A percentile compares a stretch with the other conserved stretches of the same genome.
Conservation (phyloP, 2,797 vertebrate species). For the Cossypha polioptera region DNA sequence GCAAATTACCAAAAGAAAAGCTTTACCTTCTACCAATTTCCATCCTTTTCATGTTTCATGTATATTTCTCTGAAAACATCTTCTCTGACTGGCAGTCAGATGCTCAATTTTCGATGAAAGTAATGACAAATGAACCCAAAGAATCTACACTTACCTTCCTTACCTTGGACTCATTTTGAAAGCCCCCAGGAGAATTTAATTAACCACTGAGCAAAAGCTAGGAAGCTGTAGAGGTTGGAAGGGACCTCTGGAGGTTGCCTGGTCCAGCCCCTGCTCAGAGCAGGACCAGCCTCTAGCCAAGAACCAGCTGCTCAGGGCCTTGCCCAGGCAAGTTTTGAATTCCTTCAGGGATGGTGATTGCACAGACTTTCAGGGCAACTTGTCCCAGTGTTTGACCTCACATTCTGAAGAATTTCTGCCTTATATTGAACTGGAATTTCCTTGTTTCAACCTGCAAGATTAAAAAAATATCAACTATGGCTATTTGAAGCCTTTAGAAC, state of each 20-base stretch:
- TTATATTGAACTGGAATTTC: slow-evolving; percentile 12
- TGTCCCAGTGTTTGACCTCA: slow-evolving; percentile 21
- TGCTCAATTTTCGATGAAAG: not conserved
- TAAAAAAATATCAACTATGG: not conserved
- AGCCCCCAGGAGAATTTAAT: not conserved
- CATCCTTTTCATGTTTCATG: not conserved
- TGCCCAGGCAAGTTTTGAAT: slow-evolving; percentile 22
- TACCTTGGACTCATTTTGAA: not conserved
- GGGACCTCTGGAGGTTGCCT: not conserved
- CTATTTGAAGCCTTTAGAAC: not conserved
- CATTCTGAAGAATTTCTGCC: slow-evolving; percentile 21
- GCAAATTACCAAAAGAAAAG: not conserved
- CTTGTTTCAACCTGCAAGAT: slow-evolving; percentile 47
- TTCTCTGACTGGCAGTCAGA: not conserved
- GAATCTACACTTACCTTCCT: not conserved
- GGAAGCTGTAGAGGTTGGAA: not conserved
- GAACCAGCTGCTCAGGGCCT: not conserved
- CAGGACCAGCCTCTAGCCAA: not conserved
- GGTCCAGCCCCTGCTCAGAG: not conserved
- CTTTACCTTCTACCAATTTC: not conserved
- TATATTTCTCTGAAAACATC: not conserved
- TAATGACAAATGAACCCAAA: not conserved
- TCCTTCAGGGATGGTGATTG: not conserved
- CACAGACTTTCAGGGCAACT: not conserved
- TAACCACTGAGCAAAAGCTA: not conserved